Evolutionary conservation across 2,113 vertebrate species (phyloP), one percentile per base, ranked within the genome.

Genomic region (Tyto alba): DNA sequence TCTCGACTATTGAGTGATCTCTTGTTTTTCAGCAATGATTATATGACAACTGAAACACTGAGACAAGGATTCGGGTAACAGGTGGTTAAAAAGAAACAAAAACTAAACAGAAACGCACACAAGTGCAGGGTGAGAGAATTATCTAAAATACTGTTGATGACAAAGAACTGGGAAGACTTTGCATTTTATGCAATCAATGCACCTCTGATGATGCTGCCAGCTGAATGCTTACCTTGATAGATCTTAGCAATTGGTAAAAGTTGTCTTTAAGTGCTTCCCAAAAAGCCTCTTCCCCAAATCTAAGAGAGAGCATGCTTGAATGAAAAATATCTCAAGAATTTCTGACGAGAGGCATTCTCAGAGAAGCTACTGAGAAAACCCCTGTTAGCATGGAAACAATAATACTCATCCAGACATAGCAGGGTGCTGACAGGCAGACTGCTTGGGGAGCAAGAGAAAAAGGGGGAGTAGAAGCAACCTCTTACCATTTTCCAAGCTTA

Each of bases 281-380:
- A 84, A 84, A 10, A 93, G 41, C 47, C 26, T 59, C n/a, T 80
- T 11, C 23, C 50, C 19, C 38, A 87, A 34, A 78, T 55, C 21
- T 75, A 55, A 74, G 27, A 64, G 27, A 75, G 2, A 78, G 47
- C 11, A 79, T 16, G 17, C 14, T 50, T 75, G 53, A 89, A 87
- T 68, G 60, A 64, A 82, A 92, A 86, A 26, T 25, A 76, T 14
- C 62, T 92, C 78, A 87, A 89, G 77, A 52, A 89, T 76, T 81
- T 93, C 56, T 77, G 52, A 36, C 0, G 10, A 90, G 32, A 87
- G 18, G 25, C 29, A 27, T 43, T 90, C 41, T 72, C 53, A 78
- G 73, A 78, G 71, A 68, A 88, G 53, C 26, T 84, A n/a, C 59
- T 41, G 56, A 90, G 68, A 86, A 67, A 76, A 22, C 5, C n/a